Evolutionary conservation across 2,797 vertebrate species (phyloP), one percentile per base, ranked within the genome.

Genomic region (Gymnothorax javanicus): DNA sequence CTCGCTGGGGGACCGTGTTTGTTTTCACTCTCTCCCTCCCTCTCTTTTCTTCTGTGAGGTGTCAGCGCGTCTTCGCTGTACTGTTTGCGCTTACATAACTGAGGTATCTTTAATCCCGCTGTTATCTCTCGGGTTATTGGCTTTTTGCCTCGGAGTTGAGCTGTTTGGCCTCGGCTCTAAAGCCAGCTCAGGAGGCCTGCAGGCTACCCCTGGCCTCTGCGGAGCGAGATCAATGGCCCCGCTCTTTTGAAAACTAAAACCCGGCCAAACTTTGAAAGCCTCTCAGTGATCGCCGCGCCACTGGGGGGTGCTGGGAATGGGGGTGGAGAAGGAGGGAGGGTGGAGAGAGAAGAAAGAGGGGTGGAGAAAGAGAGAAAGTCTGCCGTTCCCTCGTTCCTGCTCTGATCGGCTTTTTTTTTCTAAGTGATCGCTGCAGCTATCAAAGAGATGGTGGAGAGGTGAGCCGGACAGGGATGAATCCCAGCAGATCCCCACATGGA

Each of bases 201-300:
- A 95, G 95, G 96, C 96, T 96, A 96, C 96, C 94, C 96, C 95
- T 95, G 95, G 95, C 95, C 96, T 96, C 96, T 95, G 96, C 95
- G 94, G 94, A 94, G 95, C 94, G 95, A 97, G 96, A 97, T 97
- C 96, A 97, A 96, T 96, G 95, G 94, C 94, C 95, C 95, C 94
- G 95, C 85, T 96, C 96, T 96, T 96, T 97, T 96, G 96, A 97
- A 97, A 90, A 97, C 96, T 96, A 97, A 98, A 98, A 97, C 97
- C 96, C 96, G 96, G 96, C 97, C 97, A 97, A 98, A 98, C 97
- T 96, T 96, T 96, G 96, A 96, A 96, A 97, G 95, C 95, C 95
- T 96, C 97, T 97, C 93, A 97, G 96, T 97, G 96, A 97, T 96
- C 93, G 93, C 95, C 96, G 96, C 96, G 96, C 96, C 96, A 97